Evolutionary conservation across 2,113 vertebrate genomes (phyloP), one percentile per base, ranked within the genome.

Genomic region (Campylomormyrus numenius): DNA sequence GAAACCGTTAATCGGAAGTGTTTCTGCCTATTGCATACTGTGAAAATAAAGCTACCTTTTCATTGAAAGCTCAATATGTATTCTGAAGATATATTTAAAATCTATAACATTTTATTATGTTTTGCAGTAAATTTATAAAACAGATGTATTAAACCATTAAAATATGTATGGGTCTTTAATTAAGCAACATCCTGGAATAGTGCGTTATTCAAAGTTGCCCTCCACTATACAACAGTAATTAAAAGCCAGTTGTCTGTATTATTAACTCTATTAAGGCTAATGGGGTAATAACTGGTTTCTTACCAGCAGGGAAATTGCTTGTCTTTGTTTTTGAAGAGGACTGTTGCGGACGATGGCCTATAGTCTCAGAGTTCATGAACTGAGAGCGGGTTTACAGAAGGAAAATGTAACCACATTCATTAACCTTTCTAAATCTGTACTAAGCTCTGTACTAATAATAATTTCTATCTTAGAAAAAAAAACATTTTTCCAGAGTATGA

Each of bases 231-330:
- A 52, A 56, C 88, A 17, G 88, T 89, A 89, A 89, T 89, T 89
- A 89, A 15, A 84, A 53, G 21, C 48, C 74, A 83, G 49, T 84
- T 89, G 70, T 35, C 74, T 89, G 74, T 56, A 89, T 84, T 83
- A 89, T 89, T 49, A 50, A 70, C 74, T 52, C 49, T 89, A 89
- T 89, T 89, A 84, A 89, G 88, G 77, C 74, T 89, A 89, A 89
- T 56, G 74, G 70, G 48, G 74, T 89, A 89, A 53, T 77, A 84
- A 56, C n/a, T 42, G 27, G n/a, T 53, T 89, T 88, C 39, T 88
- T 89, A 53, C 49, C n/a, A 42, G 49, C 77, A 56, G 46, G 19
- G 27, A 83, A 89, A 83, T 50, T 89, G 62, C 58, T 31, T 46
- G 87, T 24, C 88, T 89, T 42, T 83, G 88, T 83, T 84, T 87